A percentile compares a stretch with the other conserved stretches of the same genome.
Conservation (phyloP, 2,113 vertebrate genomes). For the Oceanodroma tethys region DNA sequence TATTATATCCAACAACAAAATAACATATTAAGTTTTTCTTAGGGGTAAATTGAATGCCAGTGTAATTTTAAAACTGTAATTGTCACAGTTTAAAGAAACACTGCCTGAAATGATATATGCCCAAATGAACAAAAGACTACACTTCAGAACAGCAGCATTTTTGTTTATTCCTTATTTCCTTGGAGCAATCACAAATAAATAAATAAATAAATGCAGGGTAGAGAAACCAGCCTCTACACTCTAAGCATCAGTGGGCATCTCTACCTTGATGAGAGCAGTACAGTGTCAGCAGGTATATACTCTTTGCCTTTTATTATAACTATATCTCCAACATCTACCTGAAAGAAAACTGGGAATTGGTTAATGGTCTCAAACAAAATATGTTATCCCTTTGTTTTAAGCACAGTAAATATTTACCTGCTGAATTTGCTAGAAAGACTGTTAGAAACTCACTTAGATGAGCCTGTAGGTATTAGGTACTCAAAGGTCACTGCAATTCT, state of each 20-base stretch:
- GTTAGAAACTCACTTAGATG: not conserved
- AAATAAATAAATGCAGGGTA: conserved; percentile 75
- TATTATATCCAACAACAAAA: not conserved
- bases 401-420: conserved; percentile 31
- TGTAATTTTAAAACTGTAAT: not conserved
- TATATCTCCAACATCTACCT: conserved; percentile 98
- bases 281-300: conserved; percentile 94
- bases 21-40: not conserved
- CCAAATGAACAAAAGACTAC: not conserved
- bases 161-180: conserved; percentile 87
- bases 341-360: conserved; percentile 92
- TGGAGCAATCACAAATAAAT: conserved; percentile 71
- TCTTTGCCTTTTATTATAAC: conserved; percentile 97
- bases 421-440: not conserved
- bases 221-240: conserved; percentile 81
- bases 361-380: conserved; percentile 76
- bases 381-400: conserved; percentile 55
- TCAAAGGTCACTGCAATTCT: not conserved
- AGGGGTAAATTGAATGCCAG: not conserved
- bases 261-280: conserved; percentile 98
- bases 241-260: conserved; percentile 78
- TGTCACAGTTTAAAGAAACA: not conserved
- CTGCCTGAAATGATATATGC: not conserved
- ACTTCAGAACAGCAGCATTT: conserved; percentile 49
- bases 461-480: not conserved